Conservation (phyloP, 2,888 invertebrate genomes). For the Reticulitermes lucifugus region DNA sequence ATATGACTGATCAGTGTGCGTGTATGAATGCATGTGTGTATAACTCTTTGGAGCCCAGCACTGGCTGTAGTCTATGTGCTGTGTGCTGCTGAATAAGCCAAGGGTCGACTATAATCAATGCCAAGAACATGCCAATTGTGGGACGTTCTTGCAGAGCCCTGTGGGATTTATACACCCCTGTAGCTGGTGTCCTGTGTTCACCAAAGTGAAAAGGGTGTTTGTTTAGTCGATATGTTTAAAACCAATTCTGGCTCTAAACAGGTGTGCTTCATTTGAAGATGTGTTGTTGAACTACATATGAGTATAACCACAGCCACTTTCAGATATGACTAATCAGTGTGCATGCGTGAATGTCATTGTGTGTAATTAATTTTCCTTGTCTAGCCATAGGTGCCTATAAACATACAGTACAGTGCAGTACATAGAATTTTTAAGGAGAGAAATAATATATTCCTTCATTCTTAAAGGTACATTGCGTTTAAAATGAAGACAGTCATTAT, state of each 20-base stretch:
- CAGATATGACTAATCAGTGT: background rate
- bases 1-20: background rate
- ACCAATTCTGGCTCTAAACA: too few species aligned
- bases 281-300: background rate
- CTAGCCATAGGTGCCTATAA: conserved; percentile 50
- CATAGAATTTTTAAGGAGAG: conserved; percentile 26
- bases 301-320: background rate
- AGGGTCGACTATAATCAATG: too few species aligned
- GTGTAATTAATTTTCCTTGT: conserved; percentile 5
- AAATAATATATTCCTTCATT: conserved; percentile 36
- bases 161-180: too few species aligned
- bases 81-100: too few species aligned
- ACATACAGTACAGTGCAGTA: conserved; percentile 39
- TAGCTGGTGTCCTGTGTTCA: too few species aligned
- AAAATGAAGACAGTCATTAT: background rate
- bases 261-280: background rate
- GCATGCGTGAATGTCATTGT: background rate
- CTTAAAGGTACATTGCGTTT: conserved; percentile 38
- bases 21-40: background rate
- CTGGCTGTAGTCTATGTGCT: too few species aligned
- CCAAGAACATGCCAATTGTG: too few species aligned
- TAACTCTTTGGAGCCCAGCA: background rate
- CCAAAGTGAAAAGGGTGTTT: too few species aligned
- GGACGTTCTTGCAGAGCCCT: too few species aligned
- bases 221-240: too few species aligned